Evolutionary conservation across 2,888 invertebrate genomes (phyloP), one percentile per base, ranked within the genome.

Genomic region (Heliconius charithonia): DNA sequence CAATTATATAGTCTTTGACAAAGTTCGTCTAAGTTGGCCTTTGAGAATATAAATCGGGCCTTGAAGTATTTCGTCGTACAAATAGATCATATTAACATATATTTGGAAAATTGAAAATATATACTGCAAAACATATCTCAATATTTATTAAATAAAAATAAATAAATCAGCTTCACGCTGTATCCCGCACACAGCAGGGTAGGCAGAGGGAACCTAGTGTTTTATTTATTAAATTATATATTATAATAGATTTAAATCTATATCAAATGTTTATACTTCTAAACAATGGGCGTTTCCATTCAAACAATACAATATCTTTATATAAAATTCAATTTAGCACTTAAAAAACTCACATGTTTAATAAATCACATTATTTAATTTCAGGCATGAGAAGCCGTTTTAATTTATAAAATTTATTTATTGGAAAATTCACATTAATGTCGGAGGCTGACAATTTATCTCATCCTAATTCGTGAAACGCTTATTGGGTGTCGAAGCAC

Each of bases 401-500:
- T 89, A 89, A 91, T 90, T 72, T 91, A 91, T 89, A 90, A 90
- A 90, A 91, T 92, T 90, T 91, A 91, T 92, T 91, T 91, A 89
- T 86, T 83, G 85, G 89, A 92, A 91, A 86, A 91, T 59, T 90
- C 89, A 86, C 89, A 90, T 92, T 91, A 92, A 91, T 90, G 91
- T 91, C 92, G 89, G 88, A 85, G 86, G 85, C 84, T 83, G 87
- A 90, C 89, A 91, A 93, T 92, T 92, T 92, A 92, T 93, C 92
- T 91, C 89, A 87, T 85, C 87, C 89, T 91, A 90, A 93, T 91
- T 92, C 91, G 91, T 89, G 89, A 92, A 92, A 89, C 91, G 92
- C 90, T 92, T 93, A 92, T 92, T 92, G 91, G 93, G 90, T 92
- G 92, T 91, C 92, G 89, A 69, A 72, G 62, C 51, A 87, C 88